phyloP scores from a whole-genome alignment of 2,797 vertebrate species.

The Siniperca scherzeri region DNA sequence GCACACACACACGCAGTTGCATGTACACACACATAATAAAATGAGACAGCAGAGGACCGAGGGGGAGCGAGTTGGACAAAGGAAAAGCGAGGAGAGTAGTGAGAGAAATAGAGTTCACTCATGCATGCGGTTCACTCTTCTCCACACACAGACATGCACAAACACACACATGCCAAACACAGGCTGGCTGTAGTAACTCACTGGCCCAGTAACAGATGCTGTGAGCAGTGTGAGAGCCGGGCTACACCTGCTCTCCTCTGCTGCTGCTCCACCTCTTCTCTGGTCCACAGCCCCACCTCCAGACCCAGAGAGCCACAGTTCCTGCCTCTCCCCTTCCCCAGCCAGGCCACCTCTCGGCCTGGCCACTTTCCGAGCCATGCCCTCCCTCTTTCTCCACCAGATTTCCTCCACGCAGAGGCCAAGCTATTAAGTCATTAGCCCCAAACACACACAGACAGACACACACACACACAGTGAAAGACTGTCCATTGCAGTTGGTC shows the following conservation, averaged over 20 bases:
- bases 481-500: neutral
- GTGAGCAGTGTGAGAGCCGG: slow-evolving; percentile 62
- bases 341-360: slow-evolving; percentile 46
- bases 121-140: slow-evolving; percentile 50
- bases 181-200: slow-evolving; percentile 63
- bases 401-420: slow-evolving; percentile 17
- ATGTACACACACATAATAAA: slow-evolving; percentile 40
- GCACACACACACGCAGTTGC: slow-evolving; percentile 21
- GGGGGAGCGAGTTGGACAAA: slow-evolving; percentile 37
- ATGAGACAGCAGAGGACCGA: slow-evolving; percentile 44
- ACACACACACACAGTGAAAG: neutral
- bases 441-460: neutral
- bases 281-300: slow-evolving; percentile 32
- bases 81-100: slow-evolving; percentile 11
- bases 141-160: slow-evolving; percentile 36
- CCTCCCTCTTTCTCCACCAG: slow-evolving; percentile 54
- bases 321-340: slow-evolving; percentile 21
- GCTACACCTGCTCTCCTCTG: slow-evolving; percentile 73
- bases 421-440: slow-evolving; percentile 1
- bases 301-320: slow-evolving; percentile 28
- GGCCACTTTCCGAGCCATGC: slow-evolving; percentile 16
- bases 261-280: slow-evolving; percentile 54
- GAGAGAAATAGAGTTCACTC: slow-evolving; percentile 58
- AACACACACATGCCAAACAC: slow-evolving; percentile 47
- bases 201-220: slow-evolving; percentile 79